phyloP scores from a whole-genome alignment of 2,888 invertebrate species.

The Synergus umbraculus region DNA sequence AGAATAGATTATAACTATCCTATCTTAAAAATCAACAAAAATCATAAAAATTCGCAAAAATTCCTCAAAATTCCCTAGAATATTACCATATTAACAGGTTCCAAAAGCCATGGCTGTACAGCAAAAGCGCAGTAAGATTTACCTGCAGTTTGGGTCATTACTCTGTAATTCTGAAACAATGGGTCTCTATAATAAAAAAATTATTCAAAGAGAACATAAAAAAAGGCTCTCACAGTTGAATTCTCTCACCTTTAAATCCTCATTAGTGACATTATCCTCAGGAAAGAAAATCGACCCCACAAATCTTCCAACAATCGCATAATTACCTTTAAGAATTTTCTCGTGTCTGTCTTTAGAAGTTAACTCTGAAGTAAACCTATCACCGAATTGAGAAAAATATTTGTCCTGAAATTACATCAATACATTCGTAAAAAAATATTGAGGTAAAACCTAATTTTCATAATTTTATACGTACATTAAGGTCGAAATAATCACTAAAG shows the following conservation, averaged over 20 bases:
- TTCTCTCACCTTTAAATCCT: slow-evolving; percentile 63
- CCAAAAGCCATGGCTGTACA: slow-evolving; percentile 69
- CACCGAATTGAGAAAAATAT: slow-evolving; percentile 57
- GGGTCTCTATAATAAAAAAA: not conserved
- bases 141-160: slow-evolving; percentile 66
- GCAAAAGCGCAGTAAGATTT: slow-evolving; percentile 66
- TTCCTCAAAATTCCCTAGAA: not conserved
- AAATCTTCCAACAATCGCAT: slow-evolving; percentile 66
- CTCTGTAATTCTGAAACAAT: slow-evolving; percentile 61
- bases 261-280: slow-evolving; percentile 58
- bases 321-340: slow-evolving; percentile 62
- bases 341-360: slow-evolving; percentile 50
- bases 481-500: slow-evolving; percentile 65
- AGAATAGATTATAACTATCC: no score
- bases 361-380: slow-evolving; percentile 54
- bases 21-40: no score
- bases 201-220: not conserved
- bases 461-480: slow-evolving; percentile 55
- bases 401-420: slow-evolving; percentile 59
- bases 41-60: no score
- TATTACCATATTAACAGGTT: slow-evolving; percentile 65
- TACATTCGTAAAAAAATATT: not conserved
- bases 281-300: slow-evolving; percentile 68
- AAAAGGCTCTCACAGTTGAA: not conserved
- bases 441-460: no score